phyloP scores from a whole-genome alignment of 2,113 vertebrate genomes.

The Sapajus apella region DNA sequence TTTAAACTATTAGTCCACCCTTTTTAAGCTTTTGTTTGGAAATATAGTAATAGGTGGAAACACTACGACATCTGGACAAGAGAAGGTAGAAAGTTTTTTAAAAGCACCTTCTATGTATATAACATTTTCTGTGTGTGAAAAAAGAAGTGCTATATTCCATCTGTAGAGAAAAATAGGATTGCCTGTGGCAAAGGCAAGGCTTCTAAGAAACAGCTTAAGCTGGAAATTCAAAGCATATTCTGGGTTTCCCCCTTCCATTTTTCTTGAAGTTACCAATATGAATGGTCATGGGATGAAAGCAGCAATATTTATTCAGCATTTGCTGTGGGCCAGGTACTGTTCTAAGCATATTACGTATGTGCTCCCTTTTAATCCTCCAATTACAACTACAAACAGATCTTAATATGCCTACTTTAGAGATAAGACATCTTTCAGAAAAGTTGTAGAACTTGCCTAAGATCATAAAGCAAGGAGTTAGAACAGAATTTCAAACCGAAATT shows the following conservation, averaged over 20 bases:
- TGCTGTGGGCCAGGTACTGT: not conserved
- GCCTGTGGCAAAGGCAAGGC: not conserved
- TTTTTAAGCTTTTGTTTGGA: not conserved
- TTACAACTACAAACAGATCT: not conserved
- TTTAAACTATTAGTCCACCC: not conserved
- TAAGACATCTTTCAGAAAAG: not conserved
- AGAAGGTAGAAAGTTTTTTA: not conserved
- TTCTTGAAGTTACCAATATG: not conserved
- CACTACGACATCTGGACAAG: not conserved
- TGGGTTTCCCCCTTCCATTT: not conserved
- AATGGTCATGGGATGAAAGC: not conserved
- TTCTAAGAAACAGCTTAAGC: not conserved
- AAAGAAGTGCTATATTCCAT: not conserved
- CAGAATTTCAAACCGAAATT: not conserved
- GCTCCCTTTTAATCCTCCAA: not conserved
- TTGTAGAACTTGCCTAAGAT: not conserved
- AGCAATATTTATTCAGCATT: not conserved
- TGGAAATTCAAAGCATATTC: not conserved
- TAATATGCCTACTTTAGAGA: not conserved
- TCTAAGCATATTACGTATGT: not conserved
- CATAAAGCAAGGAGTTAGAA: slow-evolving; percentile 2
- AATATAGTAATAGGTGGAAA: not conserved
- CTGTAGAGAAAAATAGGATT: slow-evolving; percentile 3
- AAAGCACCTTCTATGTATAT: not conserved
- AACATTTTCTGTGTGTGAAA: slow-evolving; percentile 19